Conservation (phyloP, 1,140 invertebrate genomes). For the Drosophila tristis region DNA sequence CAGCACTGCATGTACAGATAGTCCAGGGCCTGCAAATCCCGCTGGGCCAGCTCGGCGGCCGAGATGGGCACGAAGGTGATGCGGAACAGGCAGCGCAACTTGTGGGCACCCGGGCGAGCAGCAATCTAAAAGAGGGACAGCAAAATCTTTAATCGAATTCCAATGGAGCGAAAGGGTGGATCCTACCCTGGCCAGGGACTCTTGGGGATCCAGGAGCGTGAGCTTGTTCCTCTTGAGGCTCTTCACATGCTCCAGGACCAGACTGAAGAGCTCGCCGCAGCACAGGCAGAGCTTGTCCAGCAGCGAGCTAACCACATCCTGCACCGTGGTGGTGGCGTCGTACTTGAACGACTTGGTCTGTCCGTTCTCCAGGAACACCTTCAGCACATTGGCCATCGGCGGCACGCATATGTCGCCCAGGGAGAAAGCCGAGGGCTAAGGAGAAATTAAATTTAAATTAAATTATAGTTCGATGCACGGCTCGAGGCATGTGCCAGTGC, state of each 20-base stretch:
- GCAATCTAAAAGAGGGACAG: slow-evolving; percentile 88
- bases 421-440: slow-evolving; percentile 90
- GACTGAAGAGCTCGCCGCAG: slow-evolving; percentile 92
- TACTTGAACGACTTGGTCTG: slow-evolving; percentile 99
- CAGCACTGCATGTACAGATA: slow-evolving; percentile 96
- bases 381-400: slow-evolving; percentile 96
- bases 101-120: slow-evolving; percentile 93
- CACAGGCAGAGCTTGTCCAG: slow-evolving; percentile 93
- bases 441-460: background rate
- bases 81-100: slow-evolving; percentile 94
- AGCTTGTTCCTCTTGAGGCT: slow-evolving; percentile 93
- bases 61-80: slow-evolving; percentile 94
- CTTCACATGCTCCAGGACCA: slow-evolving; percentile 96
- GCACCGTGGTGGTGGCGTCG: slow-evolving; percentile 93
- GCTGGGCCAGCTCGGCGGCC: slow-evolving; percentile 91
- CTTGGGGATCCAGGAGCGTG: slow-evolving; percentile 92
- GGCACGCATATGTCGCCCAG: slow-evolving; percentile 92
- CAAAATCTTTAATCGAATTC: background rate
- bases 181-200: slow-evolving; percentile 92
- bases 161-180: background rate
- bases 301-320: slow-evolving; percentile 92
- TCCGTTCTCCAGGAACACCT: slow-evolving; percentile 97
- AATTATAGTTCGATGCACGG: background rate
- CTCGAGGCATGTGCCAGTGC: slow-evolving; percentile 23
- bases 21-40: slow-evolving; percentile 93